These are phyloP conservation scores for Argyresthia albistria DNA, from an alignment of 2,888 invertebrate genomes.

Conservation along the genomic window DNA sequence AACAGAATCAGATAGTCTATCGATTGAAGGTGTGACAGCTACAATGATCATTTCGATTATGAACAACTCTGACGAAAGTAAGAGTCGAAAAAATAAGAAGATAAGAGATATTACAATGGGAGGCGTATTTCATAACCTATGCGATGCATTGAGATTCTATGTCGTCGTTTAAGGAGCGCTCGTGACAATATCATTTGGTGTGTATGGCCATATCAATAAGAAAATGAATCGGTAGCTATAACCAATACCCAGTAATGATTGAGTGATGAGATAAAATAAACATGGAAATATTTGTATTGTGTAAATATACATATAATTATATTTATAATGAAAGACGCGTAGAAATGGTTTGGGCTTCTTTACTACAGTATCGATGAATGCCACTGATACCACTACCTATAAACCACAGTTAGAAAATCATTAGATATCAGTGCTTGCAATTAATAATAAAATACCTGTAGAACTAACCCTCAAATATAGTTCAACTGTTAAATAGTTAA, in stretches of 20 bases:
- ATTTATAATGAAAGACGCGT: too few relatives aligned
- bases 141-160: conserved; percentile 24
- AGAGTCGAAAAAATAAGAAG: conserved; percentile 35
- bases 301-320: background rate
- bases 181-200: conserved; percentile 40
- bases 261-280: background rate
- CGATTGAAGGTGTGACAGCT: conserved; percentile 38
- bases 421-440: too few relatives aligned
- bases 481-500: conserved; percentile 40
- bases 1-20: conserved; percentile 25
- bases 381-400: background rate
- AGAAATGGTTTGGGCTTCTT: background rate
- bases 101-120: conserved; percentile 38
- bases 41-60: conserved; percentile 31
- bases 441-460: background rate
- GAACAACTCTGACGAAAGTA: conserved; percentile 37
- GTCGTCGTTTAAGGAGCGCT: conserved; percentile 33
- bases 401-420: background rate
- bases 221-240: background rate
- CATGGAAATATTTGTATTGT: background rate
- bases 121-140: conserved; percentile 28
- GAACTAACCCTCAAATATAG: background rate
- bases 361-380: background rate
- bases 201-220: background rate
- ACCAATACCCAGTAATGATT: background rate